A percentile compares a stretch with the other conserved stretches of the same genome.
phyloP scores from a whole-genome alignment of 2,888 invertebrate genomes.

The Parascotia fuliginaria region DNA sequence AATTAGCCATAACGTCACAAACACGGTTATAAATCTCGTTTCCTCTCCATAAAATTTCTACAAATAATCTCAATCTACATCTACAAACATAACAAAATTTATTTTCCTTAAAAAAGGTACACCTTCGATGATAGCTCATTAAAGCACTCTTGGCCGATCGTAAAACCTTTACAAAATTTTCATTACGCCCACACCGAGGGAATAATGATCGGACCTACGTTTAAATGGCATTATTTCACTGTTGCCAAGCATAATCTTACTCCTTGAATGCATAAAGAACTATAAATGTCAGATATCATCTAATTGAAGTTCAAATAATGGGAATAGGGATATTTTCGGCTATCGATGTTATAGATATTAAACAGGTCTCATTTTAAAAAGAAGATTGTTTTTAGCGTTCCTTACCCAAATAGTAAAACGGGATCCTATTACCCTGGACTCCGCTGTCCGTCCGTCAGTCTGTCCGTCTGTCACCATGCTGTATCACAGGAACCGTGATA shows the following conservation, averaged over 20 bases:
- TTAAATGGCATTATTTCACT: conserved; percentile 79
- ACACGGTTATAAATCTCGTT: conserved; percentile 6
- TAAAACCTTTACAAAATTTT: conserved; percentile 78
- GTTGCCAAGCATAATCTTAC: conserved; percentile 77
- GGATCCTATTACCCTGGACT: too few species aligned
- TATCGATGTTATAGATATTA: conserved; percentile 17
- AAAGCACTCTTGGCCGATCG: conserved; percentile 59
- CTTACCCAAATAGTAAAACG: too few species aligned
- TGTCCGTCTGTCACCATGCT: too few species aligned
- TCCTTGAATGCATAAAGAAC: conserved; percentile 82
- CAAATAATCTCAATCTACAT: conserved; percentile 19
- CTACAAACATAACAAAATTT: conserved; percentile 32
- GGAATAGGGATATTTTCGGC: conserved; percentile 38
- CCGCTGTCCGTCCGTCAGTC: too few species aligned
- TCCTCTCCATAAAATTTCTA: conserved; percentile 12
- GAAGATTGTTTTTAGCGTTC: too few species aligned
- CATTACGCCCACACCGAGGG: conserved; percentile 72
- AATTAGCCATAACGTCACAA: conserved; percentile 9
- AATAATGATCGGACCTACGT: conserved; percentile 77
- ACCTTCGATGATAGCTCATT: conserved; percentile 59
- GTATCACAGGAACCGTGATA: too few species aligned
- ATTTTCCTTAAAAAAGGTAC: conserved; percentile 53
- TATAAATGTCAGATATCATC: conserved; percentile 84
- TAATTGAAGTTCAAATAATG: conserved; percentile 80
- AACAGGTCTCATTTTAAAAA: too few species aligned